These are phyloP conservation scores for Rhineura floridana DNA, from an alignment of 2,113 vertebrate species.

Conservation along the genomic window DNA sequence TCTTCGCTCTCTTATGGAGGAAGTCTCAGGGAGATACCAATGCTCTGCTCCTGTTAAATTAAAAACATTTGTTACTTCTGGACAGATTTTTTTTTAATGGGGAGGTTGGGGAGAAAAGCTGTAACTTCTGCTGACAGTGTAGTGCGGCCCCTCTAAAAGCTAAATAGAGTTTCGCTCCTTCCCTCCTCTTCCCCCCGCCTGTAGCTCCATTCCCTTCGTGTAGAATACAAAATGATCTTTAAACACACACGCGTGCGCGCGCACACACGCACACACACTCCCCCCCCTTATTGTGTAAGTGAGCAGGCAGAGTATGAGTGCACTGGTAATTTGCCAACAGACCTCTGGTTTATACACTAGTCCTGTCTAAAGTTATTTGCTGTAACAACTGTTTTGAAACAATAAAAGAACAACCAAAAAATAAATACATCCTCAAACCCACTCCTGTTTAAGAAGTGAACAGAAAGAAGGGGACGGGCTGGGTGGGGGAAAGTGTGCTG, in stretches of 20 bases:
- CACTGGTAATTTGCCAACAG: constrained; percentile 50
- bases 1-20: background rate
- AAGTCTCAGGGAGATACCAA: constrained; percentile 26
- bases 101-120: background rate
- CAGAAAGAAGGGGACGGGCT: background rate
- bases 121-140: constrained; percentile 14
- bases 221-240: constrained; percentile 25
- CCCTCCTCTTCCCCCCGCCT: background rate
- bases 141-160: constrained; percentile 24
- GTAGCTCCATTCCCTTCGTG: constrained; percentile 25
- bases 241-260: background rate
- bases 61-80: constrained; percentile 60
- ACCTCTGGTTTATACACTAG: constrained; percentile 41
- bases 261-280: background rate
- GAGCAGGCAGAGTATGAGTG: constrained; percentile 27
- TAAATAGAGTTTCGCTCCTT: background rate
- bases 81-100: constrained; percentile 32
- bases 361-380: constrained; percentile 47
- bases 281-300: constrained; percentile 21
- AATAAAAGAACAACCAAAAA: constrained; percentile 12
- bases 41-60: constrained; percentile 47
- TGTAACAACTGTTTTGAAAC: constrained; percentile 63
- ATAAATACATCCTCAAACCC: background rate
- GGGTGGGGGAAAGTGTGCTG: background rate
- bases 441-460: constrained; percentile 6